Conservation (phyloP, 1,140 invertebrate species). For the Kradibia gibbosae region DNA sequence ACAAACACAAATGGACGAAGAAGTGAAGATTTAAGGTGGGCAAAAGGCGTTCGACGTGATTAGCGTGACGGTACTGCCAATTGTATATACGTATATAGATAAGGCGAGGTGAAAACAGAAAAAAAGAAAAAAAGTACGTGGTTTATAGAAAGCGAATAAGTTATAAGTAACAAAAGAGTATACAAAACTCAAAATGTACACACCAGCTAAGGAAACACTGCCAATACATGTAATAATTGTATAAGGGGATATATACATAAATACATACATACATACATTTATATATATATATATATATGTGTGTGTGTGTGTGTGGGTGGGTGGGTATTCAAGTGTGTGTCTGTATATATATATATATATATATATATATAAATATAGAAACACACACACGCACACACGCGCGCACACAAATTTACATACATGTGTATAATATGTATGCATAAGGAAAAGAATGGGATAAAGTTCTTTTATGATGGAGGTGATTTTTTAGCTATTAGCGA, state of each 20-base stretch:
- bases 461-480: constrained; percentile 35
- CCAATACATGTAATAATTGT: constrained; percentile 69
- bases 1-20: constrained; percentile 18
- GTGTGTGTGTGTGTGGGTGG: too few species aligned
- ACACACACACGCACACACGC: too few species aligned
- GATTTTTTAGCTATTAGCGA: constrained; percentile 57
- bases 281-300: too few species aligned
- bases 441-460: constrained; percentile 29
- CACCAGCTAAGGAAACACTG: constrained; percentile 71
- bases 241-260: constrained; percentile 10
- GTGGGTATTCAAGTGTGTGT: too few species aligned
- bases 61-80: constrained; percentile 39
- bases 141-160: constrained; percentile 37
- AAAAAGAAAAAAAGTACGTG: constrained; percentile 42
- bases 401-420: too few species aligned
- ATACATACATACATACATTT: background rate
- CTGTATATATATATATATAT: too few species aligned
- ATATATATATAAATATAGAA: too few species aligned
- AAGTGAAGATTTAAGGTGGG: constrained; percentile 1
- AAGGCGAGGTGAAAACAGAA: constrained; percentile 33
- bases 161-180: constrained; percentile 35
- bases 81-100: constrained; percentile 49
- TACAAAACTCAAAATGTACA: constrained; percentile 55
- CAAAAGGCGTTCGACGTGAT: constrained; percentile 38
- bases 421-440: too few species aligned